Conservation (phyloP, 23 tunicate genomes). For the Ascidia mentula region DNA sequence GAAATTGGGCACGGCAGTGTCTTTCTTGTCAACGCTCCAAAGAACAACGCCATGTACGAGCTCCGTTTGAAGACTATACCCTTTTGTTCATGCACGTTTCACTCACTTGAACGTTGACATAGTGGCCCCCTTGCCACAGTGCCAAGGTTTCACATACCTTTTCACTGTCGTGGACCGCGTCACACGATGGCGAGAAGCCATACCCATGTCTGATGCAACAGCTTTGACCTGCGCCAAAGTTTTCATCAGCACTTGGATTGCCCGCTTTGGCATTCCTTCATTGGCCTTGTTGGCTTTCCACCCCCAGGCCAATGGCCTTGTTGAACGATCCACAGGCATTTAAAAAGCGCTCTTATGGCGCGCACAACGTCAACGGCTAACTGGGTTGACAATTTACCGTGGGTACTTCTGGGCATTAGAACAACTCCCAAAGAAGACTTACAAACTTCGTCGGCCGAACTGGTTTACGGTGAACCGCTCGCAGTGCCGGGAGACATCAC, state of each 20-base stretch:
- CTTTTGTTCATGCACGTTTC: not conserved
- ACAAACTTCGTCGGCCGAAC: too few species aligned
- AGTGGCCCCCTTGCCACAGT: conserved; percentile 1
- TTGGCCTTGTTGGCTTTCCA: not conserved
- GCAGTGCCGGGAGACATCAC: too few species aligned
- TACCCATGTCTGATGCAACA: conserved; percentile 5
- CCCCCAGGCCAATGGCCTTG: conserved; percentile 4
- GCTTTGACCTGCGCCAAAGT: conserved; percentile 1
- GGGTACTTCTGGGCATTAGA: conserved; percentile 14
- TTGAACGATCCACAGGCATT: conserved; percentile 6
- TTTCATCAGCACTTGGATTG: not conserved
- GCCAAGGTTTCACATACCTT: not conserved
- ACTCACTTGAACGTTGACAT: not conserved
- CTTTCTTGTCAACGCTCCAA: not conserved
- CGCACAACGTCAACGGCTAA: not conserved
- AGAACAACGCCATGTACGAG: not conserved
- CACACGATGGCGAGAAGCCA: conserved; percentile 10
- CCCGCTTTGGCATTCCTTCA: not conserved
- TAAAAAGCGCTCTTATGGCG: conserved; percentile 12
- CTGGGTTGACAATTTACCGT: conserved; percentile 11
- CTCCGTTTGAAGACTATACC: not conserved
- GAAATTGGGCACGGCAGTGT: conserved; percentile 6
- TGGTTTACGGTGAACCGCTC: too few species aligned
- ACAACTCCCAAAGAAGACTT: conserved; percentile 12
- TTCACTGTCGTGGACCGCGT: not conserved